These are phyloP conservation scores for Myopa tessellatipennis DNA, from an alignment of 2,888 invertebrate species.

Conservation along the genomic window DNA sequence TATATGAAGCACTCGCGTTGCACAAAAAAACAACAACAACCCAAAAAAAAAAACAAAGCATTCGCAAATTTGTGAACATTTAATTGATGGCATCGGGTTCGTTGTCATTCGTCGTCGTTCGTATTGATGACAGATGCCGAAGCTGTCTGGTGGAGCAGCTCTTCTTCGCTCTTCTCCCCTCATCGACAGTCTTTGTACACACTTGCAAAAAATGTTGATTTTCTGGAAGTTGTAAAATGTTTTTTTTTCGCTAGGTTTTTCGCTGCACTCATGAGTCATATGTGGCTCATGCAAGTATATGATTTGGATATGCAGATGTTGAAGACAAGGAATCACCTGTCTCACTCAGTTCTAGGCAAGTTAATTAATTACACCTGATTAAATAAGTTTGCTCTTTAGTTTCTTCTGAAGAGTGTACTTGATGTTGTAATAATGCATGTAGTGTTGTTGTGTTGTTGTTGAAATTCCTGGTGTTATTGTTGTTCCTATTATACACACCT, in stretches of 20 bases:
- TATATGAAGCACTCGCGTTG: not conserved
- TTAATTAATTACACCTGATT: not conserved
- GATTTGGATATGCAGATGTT: too few species aligned
- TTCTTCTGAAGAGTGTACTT: too few species aligned
- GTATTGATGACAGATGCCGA: not conserved
- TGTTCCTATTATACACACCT: too few species aligned
- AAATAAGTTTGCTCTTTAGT: conserved; percentile 2
- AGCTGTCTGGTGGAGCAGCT: too few species aligned
- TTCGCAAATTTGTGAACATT: conserved; percentile 18
- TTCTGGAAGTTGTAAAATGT: not conserved
- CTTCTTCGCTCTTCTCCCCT: not conserved
- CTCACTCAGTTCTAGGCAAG: too few species aligned
- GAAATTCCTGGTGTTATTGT: too few species aligned
- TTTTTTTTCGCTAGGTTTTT: too few species aligned
- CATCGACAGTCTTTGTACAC: not conserved
- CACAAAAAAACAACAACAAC: not conserved
- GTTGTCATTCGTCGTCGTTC: not conserved
- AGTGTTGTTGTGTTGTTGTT: too few species aligned
- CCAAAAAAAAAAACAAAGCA: not conserved
- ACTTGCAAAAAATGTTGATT: not conserved
- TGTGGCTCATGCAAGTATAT: too few species aligned
- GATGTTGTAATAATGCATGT: too few species aligned
- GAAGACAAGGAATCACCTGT: too few species aligned
- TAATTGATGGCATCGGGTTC: conserved; percentile 12
- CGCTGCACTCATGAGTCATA: too few species aligned